Percentiles rank a stretch among this genome's conserved stretches.
phyloP scores from a whole-genome alignment of 2,888 invertebrate genomes.

The Lissonota sp. region DNA sequence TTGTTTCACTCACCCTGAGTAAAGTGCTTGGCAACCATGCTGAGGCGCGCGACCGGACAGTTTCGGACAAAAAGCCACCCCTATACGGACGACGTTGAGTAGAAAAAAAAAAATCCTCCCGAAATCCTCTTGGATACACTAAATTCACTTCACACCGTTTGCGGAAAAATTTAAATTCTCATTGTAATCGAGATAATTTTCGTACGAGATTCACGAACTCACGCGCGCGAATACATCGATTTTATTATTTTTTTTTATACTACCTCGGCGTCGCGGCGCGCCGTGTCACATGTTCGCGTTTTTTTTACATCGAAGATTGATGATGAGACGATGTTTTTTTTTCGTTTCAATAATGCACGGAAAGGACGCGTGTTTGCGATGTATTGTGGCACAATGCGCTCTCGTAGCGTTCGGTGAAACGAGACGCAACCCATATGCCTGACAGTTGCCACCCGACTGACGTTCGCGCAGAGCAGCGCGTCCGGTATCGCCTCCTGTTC shows the following conservation, averaged over 20 bases:
- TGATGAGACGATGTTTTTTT: neutral
- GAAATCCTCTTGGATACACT: neutral
- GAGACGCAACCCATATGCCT: conserved; percentile 69
- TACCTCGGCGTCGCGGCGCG: conserved; percentile 62
- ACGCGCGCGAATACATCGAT: conserved; percentile 47
- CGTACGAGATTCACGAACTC: conserved; percentile 62
- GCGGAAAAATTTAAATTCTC: conserved; percentile 1
- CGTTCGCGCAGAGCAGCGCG: conserved; percentile 56
- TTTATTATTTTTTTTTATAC: conserved; percentile 11
- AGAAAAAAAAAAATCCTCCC: conserved; percentile 36
- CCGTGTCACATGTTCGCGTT: conserved; percentile 77
- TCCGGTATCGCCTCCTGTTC: conserved; percentile 59
- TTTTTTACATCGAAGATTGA: neutral
- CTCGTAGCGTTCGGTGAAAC: conserved; percentile 57
- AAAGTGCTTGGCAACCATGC: conserved; percentile 82
- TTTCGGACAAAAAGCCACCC: conserved; percentile 67
- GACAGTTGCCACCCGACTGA: conserved; percentile 83
- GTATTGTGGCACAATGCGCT: conserved; percentile 58
- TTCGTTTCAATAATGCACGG: conserved; percentile 34
- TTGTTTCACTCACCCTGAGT: conserved; percentile 79
- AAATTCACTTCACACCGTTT: conserved; percentile 26
- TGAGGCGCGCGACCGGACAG: conserved; percentile 73
- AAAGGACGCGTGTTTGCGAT: conserved; percentile 49
- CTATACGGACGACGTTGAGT: conserved; percentile 43
- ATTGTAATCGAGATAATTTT: conserved; percentile 27